These are phyloP conservation scores for Nephrotoma guestfalica DNA, from an alignment of 2,888 invertebrate species.

Conservation along the genomic window DNA sequence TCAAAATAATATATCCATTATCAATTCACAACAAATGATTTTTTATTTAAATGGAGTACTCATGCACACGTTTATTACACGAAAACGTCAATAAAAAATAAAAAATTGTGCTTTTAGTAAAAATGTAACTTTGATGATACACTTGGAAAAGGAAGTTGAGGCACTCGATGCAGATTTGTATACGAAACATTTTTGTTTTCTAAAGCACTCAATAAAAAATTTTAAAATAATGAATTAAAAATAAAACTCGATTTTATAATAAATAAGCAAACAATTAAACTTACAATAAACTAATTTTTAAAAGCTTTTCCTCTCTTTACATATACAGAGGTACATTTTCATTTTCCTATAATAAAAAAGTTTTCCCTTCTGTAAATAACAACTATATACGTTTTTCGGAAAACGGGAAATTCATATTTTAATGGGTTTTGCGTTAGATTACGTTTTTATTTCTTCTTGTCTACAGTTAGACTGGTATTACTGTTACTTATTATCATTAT, in stretches of 20 bases:
- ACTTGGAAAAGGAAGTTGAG: too few species aligned
- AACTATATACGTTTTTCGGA: neutral
- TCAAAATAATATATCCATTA: too few species aligned
- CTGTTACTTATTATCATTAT: neutral
- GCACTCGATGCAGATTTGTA: too few species aligned
- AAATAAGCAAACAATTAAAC: neutral
- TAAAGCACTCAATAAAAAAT: neutral
- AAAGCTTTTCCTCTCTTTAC: neutral
- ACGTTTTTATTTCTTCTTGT: neutral
- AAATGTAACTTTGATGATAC: too few species aligned
- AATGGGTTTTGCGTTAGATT: neutral
- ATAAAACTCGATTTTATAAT: neutral
- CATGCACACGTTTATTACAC: too few species aligned
- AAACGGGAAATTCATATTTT: neutral
- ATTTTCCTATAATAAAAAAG: neutral
- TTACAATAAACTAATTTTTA: neutral
- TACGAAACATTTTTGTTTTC: neutral
- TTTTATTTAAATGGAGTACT: too few species aligned
- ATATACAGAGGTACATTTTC: neutral
- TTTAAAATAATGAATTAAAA: neutral
- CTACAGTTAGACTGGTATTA: neutral
- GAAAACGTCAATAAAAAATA: too few species aligned
- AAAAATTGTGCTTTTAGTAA: too few species aligned
- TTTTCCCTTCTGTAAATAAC: neutral
- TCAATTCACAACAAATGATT: too few species aligned